These are phyloP conservation scores for Plagodis dolabraria DNA, from an alignment of 2,888 invertebrate species.

Conservation along the genomic window DNA sequence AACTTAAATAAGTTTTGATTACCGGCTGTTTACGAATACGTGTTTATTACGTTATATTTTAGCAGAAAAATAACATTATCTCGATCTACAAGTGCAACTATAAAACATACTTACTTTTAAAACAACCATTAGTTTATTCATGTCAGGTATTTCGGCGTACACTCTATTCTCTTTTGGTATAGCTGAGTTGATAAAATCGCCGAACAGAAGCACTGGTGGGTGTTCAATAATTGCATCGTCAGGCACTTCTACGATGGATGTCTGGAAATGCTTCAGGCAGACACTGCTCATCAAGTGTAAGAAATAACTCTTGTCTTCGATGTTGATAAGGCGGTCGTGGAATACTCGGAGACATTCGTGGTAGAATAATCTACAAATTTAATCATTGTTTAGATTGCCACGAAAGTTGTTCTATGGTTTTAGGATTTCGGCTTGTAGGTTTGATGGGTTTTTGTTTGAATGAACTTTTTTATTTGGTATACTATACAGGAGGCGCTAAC, in stretches of 20 bases:
- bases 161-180: constrained; percentile 89
- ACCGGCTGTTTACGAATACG: too few relatives aligned
- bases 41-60: too few relatives aligned
- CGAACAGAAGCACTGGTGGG: constrained; percentile 90
- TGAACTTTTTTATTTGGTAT: too few relatives aligned
- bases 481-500: too few relatives aligned
- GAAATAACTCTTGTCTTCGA: constrained; percentile 92
- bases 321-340: constrained; percentile 94
- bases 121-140: constrained; percentile 88
- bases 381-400: background rate
- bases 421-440: too few relatives aligned
- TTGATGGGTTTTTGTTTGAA: too few relatives aligned
- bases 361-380: constrained; percentile 90
- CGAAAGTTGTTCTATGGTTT: background rate
- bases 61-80: too few relatives aligned
- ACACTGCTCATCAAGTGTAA: constrained; percentile 88
- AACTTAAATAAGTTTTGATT: too few relatives aligned
- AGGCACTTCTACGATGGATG: constrained; percentile 85
- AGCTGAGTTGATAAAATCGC: constrained; percentile 93
- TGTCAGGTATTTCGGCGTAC: constrained; percentile 93
- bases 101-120: constrained; percentile 82
- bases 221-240: constrained; percentile 84
- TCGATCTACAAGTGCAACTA: background rate
- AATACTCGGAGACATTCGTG: constrained; percentile 97
- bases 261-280: constrained; percentile 87